Evolutionary conservation across 1,140 invertebrate species (phyloP).

Genomic region (Aphaenogaster rudis): DNA sequence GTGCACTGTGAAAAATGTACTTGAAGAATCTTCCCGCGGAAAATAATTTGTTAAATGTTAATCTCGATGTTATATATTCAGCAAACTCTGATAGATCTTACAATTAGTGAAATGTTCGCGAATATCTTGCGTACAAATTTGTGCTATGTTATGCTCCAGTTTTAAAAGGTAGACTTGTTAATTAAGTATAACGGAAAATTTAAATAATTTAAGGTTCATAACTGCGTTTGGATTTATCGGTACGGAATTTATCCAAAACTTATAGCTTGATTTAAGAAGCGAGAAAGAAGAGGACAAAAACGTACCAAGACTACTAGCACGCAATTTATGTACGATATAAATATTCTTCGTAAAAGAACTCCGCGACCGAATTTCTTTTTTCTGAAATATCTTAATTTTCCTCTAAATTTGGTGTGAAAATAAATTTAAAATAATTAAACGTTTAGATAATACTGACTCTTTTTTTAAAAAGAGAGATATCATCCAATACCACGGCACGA

Average conservation of each 20-base stretch:
- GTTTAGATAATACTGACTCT: not conserved
- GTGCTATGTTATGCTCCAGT: not conserved
- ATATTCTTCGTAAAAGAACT: not conserved
- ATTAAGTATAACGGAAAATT: conserved; percentile 13
- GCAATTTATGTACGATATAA: not conserved
- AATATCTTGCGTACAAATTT: not conserved
- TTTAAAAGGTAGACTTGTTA: not conserved
- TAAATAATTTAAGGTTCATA: not conserved
- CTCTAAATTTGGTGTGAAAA: not conserved
- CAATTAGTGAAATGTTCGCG: not conserved
- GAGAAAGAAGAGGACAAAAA: not conserved
- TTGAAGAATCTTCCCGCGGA: not conserved
- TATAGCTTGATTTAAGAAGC: not conserved
- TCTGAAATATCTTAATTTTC: not conserved
- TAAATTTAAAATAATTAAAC: conserved; percentile 2
- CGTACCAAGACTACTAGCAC: not conserved
- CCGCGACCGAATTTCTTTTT: not conserved
- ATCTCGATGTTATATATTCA: not conserved
- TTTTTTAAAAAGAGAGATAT: not conserved
- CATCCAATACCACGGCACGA: not conserved
- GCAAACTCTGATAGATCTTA: not conserved
- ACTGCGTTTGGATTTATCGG: not conserved
- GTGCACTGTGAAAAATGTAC: not conserved
- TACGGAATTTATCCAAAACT: not conserved
- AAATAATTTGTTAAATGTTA: not conserved